A percentile compares a stretch with the other conserved stretches of the same genome.
These are phyloP conservation scores for Tromatobia lineatoria DNA, from an alignment of 2,888 invertebrate genomes.

Conservation along the genomic window DNA sequence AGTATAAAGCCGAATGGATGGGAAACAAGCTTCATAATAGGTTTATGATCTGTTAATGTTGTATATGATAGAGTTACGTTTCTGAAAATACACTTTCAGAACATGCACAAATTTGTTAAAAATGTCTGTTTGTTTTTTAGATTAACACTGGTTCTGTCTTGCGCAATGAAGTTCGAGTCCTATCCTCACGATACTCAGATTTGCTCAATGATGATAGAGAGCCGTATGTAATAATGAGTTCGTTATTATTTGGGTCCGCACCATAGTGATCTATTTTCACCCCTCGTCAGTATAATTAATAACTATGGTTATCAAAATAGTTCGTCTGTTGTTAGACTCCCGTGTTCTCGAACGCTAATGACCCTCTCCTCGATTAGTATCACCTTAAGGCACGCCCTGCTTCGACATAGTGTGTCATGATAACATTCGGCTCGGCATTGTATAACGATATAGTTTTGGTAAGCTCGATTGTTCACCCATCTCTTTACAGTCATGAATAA, in stretches of 20 bases:
- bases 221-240: conserved; percentile 89
- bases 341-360: conserved; percentile 16
- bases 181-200: conserved; percentile 98
- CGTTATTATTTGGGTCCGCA: neutral
- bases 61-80: no score
- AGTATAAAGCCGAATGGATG: no score
- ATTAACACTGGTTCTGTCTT: conserved; percentile 94
- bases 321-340: conserved; percentile 7
- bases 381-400: conserved; percentile 17
- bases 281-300: neutral
- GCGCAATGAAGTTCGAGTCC: conserved; percentile 97
- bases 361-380: conserved; percentile 33
- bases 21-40: no score
- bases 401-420: conserved; percentile 12
- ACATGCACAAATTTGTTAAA: neutral
- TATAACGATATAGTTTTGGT: conserved; percentile 21
- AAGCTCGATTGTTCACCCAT: neutral
- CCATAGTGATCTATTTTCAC: neutral
- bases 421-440: conserved; percentile 36
- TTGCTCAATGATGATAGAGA: conserved; percentile 97
- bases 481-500: conserved; percentile 47
- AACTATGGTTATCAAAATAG: neutral
- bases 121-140: conserved; percentile 85
- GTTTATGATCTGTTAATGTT: no score
- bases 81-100: no score